phyloP scores from a whole-genome alignment of 1,140 invertebrate species.

The Pseudomyrmex concolor region DNA sequence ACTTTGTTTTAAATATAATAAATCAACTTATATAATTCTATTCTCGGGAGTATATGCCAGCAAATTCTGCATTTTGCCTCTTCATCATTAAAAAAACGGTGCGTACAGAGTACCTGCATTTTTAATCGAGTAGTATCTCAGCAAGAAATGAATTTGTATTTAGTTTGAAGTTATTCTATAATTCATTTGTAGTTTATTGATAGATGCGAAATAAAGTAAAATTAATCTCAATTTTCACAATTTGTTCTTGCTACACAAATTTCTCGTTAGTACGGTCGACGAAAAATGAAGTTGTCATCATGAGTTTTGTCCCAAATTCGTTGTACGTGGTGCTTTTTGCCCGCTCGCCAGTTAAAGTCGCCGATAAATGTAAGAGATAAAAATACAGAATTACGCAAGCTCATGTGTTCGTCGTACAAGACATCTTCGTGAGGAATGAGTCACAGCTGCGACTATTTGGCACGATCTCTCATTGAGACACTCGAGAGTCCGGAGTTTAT shows the following conservation, averaged over 20 bases:
- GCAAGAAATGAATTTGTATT: neutral
- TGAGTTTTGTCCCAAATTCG: neutral
- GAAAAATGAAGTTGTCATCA: neutral
- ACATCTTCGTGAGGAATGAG: slow-evolving; percentile 21
- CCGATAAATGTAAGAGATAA: slow-evolving; percentile 9
- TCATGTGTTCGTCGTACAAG: neutral
- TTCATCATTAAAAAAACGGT: slow-evolving; percentile 6
- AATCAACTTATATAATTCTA: neutral
- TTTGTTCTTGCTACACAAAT: neutral
- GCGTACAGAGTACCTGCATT: slow-evolving; percentile 49
- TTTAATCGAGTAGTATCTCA: neutral
- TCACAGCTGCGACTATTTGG: slow-evolving; percentile 23
- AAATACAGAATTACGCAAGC: slow-evolving; percentile 32
- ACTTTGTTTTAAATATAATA: neutral
- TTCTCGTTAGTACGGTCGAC: neutral
- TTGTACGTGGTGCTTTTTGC: neutral
- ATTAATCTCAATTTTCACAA: neutral
- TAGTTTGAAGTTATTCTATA: neutral
- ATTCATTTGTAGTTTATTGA: neutral
- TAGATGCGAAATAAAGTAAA: neutral
- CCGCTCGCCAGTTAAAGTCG: neutral
- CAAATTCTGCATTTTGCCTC: neutral
- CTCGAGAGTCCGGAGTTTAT: neutral
- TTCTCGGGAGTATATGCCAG: neutral
- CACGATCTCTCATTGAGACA: neutral